Evolutionary conservation across 2,888 invertebrate species (phyloP), one percentile per base, ranked within the genome.

Genomic region (Blomia tropicalis): DNA sequence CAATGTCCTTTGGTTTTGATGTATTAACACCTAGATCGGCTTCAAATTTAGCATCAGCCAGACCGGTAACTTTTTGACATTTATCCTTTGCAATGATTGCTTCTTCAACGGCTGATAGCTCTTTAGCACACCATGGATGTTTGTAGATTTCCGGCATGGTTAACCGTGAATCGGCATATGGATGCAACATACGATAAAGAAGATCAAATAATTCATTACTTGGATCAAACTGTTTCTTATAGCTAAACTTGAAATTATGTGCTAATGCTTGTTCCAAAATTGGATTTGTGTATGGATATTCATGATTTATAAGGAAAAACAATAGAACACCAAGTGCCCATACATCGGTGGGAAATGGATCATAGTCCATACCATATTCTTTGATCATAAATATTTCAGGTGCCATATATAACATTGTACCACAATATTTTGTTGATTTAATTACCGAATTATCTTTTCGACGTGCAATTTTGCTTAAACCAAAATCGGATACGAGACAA

Each of bases 351-450:
- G 4, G 11, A 2, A 59, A 32, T 25, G 59, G 53, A 59, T 59
- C 11, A 27, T 59, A 59, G n/a, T 17, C 19, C 7, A 36, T 17
- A 17, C 36, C 36, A 36, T 36, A 36, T 36, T 36, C 36, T 19
- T 36, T 30, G n/a, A 51, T n/a, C 19, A 5, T 27, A 11, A 61
- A 14, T 17, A 61, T 4, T 29, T 61, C 62, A 2, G 62, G 62
- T 32, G 62, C 56, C 62, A 61, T 61, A 41, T 58, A 61, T 4
- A 51, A 54, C 23, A 31, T 27, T 2, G 62, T 61, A 22, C 62
- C 62, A 32, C 56, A 61, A 22, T 17, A 61, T 2, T 44, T 61
- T 23, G 3, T 31, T 4, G 62, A 47, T 7, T 17, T 7, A 1
- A 19, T 25, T 31, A 14, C 22, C 17, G n/a, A 29, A 1, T 47